Evolutionary conservation across 2,888 invertebrate genomes (phyloP), one percentile per base, ranked within the genome.

Genomic region (Thymelicus sylvestris): DNA sequence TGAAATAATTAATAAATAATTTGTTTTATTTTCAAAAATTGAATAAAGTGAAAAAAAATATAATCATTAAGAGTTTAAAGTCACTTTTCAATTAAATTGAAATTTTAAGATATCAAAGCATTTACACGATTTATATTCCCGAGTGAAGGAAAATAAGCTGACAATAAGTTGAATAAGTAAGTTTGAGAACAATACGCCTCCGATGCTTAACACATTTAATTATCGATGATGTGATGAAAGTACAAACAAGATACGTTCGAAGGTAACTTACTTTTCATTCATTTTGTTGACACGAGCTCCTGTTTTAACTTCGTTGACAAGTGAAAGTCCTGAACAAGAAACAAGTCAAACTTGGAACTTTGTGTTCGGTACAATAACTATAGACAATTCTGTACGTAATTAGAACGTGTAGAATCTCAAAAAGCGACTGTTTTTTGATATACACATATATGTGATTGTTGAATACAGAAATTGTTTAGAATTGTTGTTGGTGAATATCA

Each of bases 121-220:
- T 8, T 44, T 12, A 44, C 44, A 44, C 10, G 8, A 44, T 44
- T 44, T 12, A 44, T 12, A 10, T 12, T 44, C 10, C 12, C 44
- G 44, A 44, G 44, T 44, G 4, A 44, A 44, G 8, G 44, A 3
- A 15, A 55, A 52, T 6, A 1, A 6, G 15, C 15, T 15, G 3
- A 15, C 12, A 55, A 12, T 55, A 55, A 55, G 10, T 55, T 24
- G 55, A 10, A 6, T 55, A 55, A 52, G 19, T 52, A 52, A 55
- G 24, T 55, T 55, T 2, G 24, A 55, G 24, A 24, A 55, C 55
- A 55, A 55, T 55, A 24, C 52, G 24, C 50, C 24, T 24, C 19
- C 24, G 24, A 55, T 55, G 24, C 24, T 55, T 24, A 55, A 55
- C 55, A 55, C 55, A 55, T 55, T 55, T 55, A 55, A 55, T 55